These are phyloP conservation scores for Hyles vespertilio DNA, from an alignment of 1,140 invertebrate genomes.

Conservation along the genomic window DNA sequence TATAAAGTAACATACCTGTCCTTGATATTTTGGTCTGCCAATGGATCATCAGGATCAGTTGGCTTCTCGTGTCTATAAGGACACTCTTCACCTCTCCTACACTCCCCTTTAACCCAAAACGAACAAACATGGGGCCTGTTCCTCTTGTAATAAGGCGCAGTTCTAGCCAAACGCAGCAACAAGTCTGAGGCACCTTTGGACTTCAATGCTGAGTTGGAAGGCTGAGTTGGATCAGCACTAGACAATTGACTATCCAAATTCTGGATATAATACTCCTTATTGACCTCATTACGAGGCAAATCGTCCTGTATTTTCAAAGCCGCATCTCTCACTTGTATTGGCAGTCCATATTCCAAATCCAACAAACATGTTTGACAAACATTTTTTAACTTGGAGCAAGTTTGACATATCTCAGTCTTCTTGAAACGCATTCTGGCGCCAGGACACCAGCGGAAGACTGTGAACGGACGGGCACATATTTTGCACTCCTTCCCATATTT, in stretches of 20 bases:
- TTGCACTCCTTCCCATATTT: constrained; percentile 99
- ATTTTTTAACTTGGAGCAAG: constrained; percentile 98
- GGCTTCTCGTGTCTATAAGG: constrained; percentile 99
- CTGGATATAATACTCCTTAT: constrained; percentile 99
- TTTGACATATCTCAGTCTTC: constrained; percentile 99
- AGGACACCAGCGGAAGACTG: constrained; percentile 98
- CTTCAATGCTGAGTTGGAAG: constrained; percentile 81
- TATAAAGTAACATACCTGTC: constrained; percentile 78
- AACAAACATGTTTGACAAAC: constrained; percentile 99
- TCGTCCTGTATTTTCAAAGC: constrained; percentile 97
- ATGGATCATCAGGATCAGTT: constrained; percentile 98
- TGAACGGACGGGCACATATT: constrained; percentile 98
- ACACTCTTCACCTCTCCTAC: constrained; percentile 99
- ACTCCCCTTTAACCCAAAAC: constrained; percentile 99
- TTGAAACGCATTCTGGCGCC: constrained; percentile 99
- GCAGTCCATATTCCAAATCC: constrained; percentile 97
- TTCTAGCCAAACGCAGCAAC: constrained; percentile 95
- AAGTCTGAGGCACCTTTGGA: constrained; percentile 91
- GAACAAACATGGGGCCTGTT: constrained; percentile 99
- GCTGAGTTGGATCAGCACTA: constrained; percentile 78
- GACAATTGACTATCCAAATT: constrained; percentile 89
- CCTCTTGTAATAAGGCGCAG: constrained; percentile 98
- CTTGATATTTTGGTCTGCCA: constrained; percentile 99
- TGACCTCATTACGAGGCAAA: constrained; percentile 97
- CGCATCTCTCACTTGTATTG: constrained; percentile 96